These are phyloP conservation scores for Bathynomus jamesi DNA, from an alignment of 1,140 invertebrate species.

Conservation along the genomic window DNA sequence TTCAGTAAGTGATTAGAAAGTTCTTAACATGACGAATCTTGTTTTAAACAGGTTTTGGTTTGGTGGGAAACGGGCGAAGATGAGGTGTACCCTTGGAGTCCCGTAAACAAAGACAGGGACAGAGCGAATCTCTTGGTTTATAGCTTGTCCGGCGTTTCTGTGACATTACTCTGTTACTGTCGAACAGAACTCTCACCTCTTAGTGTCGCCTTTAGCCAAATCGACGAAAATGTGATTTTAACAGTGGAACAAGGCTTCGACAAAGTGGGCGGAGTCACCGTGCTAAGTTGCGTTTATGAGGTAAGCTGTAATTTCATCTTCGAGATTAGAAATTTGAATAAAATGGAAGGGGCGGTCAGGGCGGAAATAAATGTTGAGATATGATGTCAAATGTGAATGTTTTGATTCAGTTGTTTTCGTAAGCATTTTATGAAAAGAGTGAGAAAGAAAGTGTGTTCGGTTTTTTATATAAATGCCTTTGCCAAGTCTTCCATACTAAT, in stretches of 20 bases:
- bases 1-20: no score
- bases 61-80: constrained; percentile 70
- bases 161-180: constrained; percentile 54
- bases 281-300: constrained; percentile 64
- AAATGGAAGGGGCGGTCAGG: no score
- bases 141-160: constrained; percentile 42
- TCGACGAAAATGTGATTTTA: constrained; percentile 59
- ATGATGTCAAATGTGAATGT: no score
- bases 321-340: no score
- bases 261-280: constrained; percentile 63
- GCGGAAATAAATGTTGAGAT: no score
- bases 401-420: no score
- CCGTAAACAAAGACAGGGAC: constrained; percentile 65
- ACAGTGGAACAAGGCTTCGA: constrained; percentile 68
- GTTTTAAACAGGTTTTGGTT: constrained; percentile 56
- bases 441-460: no score
- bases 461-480: no score
- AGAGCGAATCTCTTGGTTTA: constrained; percentile 70
- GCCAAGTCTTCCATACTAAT: no score
- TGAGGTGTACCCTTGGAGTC: constrained; percentile 76
- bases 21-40: no score
- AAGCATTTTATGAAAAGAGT: no score
- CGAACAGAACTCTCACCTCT: constrained; percentile 64
- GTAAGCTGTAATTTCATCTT: constrained; percentile 53
- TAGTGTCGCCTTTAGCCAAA: constrained; percentile 56